Evolutionary conservation across 2,797 vertebrate genomes (phyloP), one percentile per base, ranked within the genome.

Genomic region (Iguana delicatissima): DNA sequence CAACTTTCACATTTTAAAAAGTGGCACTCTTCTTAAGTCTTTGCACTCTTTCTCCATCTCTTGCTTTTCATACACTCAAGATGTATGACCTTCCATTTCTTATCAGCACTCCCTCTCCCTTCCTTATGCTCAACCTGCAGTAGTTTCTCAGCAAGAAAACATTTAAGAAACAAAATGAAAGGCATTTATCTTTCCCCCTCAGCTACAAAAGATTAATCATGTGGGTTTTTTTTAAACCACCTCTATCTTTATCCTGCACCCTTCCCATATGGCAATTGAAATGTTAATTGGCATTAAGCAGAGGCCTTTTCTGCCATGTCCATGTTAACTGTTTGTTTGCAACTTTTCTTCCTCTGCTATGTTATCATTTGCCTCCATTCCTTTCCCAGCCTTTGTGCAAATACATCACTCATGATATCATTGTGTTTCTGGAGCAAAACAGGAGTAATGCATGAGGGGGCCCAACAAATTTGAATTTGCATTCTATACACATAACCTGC

Each of bases 401-500:
- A 67, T 59, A 10, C 46, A 64, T 59, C 82, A 74, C 13, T 52
- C 9, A 42, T 38, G 79, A 84, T n/a, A 81, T 89, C 14, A 81
- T 84, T 90, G 12, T 5, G 2, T 9, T 85, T 91, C n/a, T 35
- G 79, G 93, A 91, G 73, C 2, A 64, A 92, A 91, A 73, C 14
- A n/a, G 67, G 86, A 35, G 77, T 73, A 88, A 35, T 18, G 0
- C 0, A 74, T 87, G 62, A 52, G 16, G 1, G 82, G 46, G 50
- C 5, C 24, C 55, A 84, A 84, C n/a, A n/a, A 73, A 42, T 64
- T n/a, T n/a, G 72, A 87, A 87, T 83, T 90, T 88, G 32, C 38
- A 76, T 86, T 90, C 62, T 42, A 81, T 0, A 12, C 0, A 0
- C 83, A 64, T 52, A 81, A 26, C 16, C 74, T 88, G 89, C 10